phyloP scores from a whole-genome alignment of 2,888 invertebrate species.

The Trimorus sp. region DNA sequence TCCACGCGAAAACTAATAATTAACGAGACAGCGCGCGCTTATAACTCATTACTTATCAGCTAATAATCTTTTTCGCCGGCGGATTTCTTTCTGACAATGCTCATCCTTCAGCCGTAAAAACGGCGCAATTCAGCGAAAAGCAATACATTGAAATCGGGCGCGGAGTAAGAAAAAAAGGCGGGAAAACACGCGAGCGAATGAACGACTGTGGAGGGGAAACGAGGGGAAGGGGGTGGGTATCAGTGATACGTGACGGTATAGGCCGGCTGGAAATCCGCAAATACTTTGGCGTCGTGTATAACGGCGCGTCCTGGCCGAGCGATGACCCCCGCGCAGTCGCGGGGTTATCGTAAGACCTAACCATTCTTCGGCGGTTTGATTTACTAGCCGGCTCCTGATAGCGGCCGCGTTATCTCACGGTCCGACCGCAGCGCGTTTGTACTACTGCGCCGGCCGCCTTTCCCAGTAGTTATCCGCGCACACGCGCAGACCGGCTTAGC shows the following conservation, averaged over 20 bases:
- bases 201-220: constrained; percentile 24
- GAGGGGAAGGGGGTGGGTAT: constrained; percentile 37
- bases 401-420: constrained; percentile 61
- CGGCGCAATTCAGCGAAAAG: constrained; percentile 41
- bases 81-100: constrained; percentile 28
- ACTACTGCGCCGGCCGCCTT: constrained; percentile 35
- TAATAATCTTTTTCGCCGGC: constrained; percentile 23
- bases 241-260: constrained; percentile 62
- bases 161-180: constrained; percentile 12
- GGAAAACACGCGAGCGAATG: not conserved
- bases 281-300: constrained; percentile 61
- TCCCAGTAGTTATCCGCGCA: constrained; percentile 53
- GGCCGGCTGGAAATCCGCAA: constrained; percentile 57
- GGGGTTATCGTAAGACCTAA: constrained; percentile 71
- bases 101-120: constrained; percentile 46
- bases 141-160: constrained; percentile 40
- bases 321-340: constrained; percentile 68
- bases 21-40: constrained; percentile 10
- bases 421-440: constrained; percentile 54
- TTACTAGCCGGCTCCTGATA: constrained; percentile 68
- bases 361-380: constrained; percentile 70
- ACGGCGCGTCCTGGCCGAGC: constrained; percentile 57
- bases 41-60: constrained; percentile 35
- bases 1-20: constrained; percentile 5
- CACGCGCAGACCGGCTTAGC: constrained; percentile 12